Conservation (phyloP, 2,888 invertebrate genomes). For the Apotomis turbidana region DNA sequence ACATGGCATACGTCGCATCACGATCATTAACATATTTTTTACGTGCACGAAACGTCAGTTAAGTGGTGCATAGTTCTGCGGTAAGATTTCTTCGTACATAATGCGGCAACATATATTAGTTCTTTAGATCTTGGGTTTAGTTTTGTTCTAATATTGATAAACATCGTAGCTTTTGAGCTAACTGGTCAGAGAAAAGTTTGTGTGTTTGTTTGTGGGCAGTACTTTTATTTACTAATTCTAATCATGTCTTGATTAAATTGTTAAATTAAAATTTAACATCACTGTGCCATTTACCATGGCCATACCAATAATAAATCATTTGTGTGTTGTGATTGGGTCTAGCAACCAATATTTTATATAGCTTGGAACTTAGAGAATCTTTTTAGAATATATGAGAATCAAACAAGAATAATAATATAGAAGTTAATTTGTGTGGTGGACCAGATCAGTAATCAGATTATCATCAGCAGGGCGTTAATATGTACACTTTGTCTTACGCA, state of each 20-base stretch:
- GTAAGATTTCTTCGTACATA: constrained; percentile 25
- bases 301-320: too few species aligned
- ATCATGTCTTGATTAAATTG: not conserved
- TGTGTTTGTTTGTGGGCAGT: constrained; percentile 5
- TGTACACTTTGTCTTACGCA: too few species aligned
- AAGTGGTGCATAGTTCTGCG: constrained; percentile 43
- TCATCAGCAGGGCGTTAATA: too few species aligned
- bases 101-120: constrained; percentile 28
- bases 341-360: too few species aligned
- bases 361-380: too few species aligned
- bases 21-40: constrained; percentile 66
- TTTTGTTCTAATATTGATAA: not conserved
- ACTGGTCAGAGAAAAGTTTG: not conserved
- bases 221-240: constrained; percentile 4
- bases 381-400: too few species aligned
- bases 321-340: too few species aligned
- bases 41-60: constrained; percentile 46
- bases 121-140: not conserved
- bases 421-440: too few species aligned
- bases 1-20: constrained; percentile 54
- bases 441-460: too few species aligned
- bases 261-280: not conserved
- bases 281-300: too few species aligned
- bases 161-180: not conserved
- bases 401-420: too few species aligned